These are phyloP conservation scores for Agrotis exclamationis DNA, from an alignment of 2,888 invertebrate species.

Conservation along the genomic window DNA sequence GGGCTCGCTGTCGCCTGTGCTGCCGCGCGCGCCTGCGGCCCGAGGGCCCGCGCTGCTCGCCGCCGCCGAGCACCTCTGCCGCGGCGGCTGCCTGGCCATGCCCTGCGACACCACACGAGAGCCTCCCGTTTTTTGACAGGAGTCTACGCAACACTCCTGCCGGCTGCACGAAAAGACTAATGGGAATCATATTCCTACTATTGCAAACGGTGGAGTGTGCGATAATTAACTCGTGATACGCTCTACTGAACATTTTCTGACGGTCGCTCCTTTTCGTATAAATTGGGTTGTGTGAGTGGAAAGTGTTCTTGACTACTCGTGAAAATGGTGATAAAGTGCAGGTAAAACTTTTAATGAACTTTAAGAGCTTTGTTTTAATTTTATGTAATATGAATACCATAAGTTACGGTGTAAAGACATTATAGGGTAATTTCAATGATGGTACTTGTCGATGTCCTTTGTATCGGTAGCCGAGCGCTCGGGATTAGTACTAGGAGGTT, in stretches of 20 bases:
- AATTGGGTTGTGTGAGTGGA: slow-evolving; percentile 74
- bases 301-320: slow-evolving; percentile 75
- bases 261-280: slow-evolving; percentile 63
- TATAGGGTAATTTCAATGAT: slow-evolving; percentile 64
- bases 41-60: slow-evolving; percentile 77
- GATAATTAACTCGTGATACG: slow-evolving; percentile 71
- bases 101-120: slow-evolving; percentile 78
- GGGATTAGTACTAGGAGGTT: slow-evolving; percentile 69
- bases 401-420: slow-evolving; percentile 65
- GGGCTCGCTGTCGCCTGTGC: slow-evolving; percentile 84
- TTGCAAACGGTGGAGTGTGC: slow-evolving; percentile 83
- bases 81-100: slow-evolving; percentile 80
- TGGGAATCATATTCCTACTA: slow-evolving; percentile 81
- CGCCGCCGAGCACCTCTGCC: slow-evolving; percentile 84
- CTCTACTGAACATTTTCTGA: slow-evolving; percentile 53
- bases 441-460: slow-evolving; percentile 56
- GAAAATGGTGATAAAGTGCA: slow-evolving; percentile 82
- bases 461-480: slow-evolving; percentile 67
- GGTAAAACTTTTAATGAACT: slow-evolving; percentile 81
- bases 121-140: slow-evolving; percentile 82
- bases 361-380: slow-evolving; percentile 85
- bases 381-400: slow-evolving; percentile 74
- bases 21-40: slow-evolving; percentile 77
- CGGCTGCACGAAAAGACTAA: slow-evolving; percentile 85
- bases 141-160: slow-evolving; percentile 78